These are phyloP conservation scores for Chymomyza amoena DNA, from an alignment of 2,888 invertebrate genomes.

Conservation along the genomic window DNA sequence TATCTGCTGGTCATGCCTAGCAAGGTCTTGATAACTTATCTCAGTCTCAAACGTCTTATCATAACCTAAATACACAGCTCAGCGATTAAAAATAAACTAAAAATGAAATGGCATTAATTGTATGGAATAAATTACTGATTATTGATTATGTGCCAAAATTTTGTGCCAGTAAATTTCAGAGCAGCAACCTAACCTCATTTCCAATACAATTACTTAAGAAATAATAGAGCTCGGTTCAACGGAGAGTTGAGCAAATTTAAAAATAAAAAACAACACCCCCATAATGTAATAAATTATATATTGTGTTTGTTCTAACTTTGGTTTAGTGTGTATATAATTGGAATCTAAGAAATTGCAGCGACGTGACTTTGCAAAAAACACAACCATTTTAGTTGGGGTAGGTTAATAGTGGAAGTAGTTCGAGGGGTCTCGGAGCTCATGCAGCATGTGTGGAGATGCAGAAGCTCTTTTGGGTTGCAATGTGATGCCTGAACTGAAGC, in stretches of 20 bases:
- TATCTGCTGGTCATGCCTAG: too few species aligned
- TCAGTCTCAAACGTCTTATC: not conserved
- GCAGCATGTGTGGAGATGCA: not conserved
- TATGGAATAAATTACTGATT: conserved; percentile 45
- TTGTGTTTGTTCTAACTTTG: not conserved
- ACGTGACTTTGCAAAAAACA: conserved; percentile 3
- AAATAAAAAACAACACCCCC: not conserved
- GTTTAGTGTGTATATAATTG: not conserved
- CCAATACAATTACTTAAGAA: not conserved
- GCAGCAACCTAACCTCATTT: not conserved
- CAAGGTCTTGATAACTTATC: too few species aligned
- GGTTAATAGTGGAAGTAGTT: not conserved
- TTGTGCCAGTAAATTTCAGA: not conserved
- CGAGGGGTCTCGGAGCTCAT: not conserved
- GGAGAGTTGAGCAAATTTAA: not conserved
- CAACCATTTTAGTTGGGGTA: not conserved
- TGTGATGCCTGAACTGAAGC: not conserved
- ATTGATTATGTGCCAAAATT: conserved; percentile 27
- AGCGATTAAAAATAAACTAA: conserved; percentile 12
- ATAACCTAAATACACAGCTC: not conserved
- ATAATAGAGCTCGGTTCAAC: not conserved
- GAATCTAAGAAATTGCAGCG: not conserved
- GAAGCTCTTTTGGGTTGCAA: not conserved
- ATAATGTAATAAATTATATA: not conserved
- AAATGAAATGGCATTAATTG: conserved; percentile 31